These are phyloP conservation scores for Sicus ferrugineus DNA, from an alignment of 2,888 invertebrate species.

Conservation along the genomic window DNA sequence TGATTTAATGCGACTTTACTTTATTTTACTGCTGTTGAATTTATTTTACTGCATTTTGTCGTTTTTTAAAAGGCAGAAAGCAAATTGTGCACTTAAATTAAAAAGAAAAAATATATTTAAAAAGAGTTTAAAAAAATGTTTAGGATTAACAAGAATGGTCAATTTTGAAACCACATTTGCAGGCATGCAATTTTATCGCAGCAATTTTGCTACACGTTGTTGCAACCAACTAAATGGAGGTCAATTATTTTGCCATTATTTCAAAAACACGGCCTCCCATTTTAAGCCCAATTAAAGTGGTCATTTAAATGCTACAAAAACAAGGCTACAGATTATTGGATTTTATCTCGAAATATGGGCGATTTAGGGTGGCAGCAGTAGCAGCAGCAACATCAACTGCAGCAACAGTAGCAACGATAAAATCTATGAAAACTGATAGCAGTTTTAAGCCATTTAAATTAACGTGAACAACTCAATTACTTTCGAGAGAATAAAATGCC, in stretches of 20 bases:
- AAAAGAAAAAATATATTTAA: not conserved
- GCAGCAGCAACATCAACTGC: slow-evolving; percentile 10
- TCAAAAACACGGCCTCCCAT: not conserved
- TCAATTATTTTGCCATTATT: slow-evolving; percentile 34
- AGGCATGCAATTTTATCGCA: slow-evolving; percentile 15
- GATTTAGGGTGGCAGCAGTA: not conserved
- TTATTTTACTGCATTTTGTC: slow-evolving; percentile 1
- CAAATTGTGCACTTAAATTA: not conserved
- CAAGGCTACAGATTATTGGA: not conserved
- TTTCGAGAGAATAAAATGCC: not conserved
- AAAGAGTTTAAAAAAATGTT: no score
- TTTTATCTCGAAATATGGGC: not conserved
- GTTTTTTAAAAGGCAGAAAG: not conserved
- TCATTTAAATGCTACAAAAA: slow-evolving; percentile 20
- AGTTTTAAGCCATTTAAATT: slow-evolving; percentile 28
- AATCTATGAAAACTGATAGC: not conserved
- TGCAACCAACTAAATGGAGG: slow-evolving; percentile 16
- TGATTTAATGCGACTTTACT: not conserved
- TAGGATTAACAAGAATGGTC: no score
- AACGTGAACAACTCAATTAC: slow-evolving; percentile 31
- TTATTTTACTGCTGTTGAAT: not conserved
- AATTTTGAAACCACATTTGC: not conserved
- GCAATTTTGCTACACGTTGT: not conserved
- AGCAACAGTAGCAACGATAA: not conserved
- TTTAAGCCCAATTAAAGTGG: slow-evolving; percentile 24